A percentile compares a stretch with the other conserved stretches of the same genome.
These are phyloP conservation scores for Bombus waltoni DNA, from an alignment of 1,140 invertebrate species.

Conservation along the genomic window DNA sequence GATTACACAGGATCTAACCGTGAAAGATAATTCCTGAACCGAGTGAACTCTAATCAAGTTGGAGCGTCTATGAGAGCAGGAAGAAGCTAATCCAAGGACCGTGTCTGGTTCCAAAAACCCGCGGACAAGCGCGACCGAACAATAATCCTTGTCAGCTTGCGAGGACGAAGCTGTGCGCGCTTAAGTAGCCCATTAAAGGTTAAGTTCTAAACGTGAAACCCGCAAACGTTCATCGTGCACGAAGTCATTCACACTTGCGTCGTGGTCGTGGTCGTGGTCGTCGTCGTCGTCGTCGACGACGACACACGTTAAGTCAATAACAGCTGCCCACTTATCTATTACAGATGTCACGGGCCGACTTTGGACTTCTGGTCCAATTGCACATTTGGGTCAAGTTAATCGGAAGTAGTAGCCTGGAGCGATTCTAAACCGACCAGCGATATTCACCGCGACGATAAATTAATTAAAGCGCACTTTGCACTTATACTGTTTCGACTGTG, in stretches of 20 bases:
- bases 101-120: no score
- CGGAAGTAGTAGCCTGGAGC: conserved; percentile 31
- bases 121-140: no score
- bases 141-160: no score
- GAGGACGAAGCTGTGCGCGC: no score
- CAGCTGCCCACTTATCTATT: conserved; percentile 68
- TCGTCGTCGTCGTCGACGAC: conserved; percentile 17
- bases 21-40: background rate
- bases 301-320: conserved; percentile 63
- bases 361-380: conserved; percentile 63
- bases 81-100: background rate
- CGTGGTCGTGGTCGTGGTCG: background rate
- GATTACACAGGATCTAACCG: background rate
- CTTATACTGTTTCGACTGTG: background rate
- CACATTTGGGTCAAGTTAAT: conserved; percentile 63
- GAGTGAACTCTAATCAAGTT: background rate
- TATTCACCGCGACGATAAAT: conserved; percentile 32
- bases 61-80: no score
- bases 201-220: background rate
- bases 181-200: conserved; percentile 11
- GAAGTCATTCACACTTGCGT: background rate
- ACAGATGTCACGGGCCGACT: conserved; percentile 65
- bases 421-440: conserved; percentile 26
- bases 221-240: conserved; percentile 7
- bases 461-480: conserved; percentile 46